Evolutionary conservation across 2,113 vertebrate genomes (phyloP).

Genomic region (Chauna torquata): DNA sequence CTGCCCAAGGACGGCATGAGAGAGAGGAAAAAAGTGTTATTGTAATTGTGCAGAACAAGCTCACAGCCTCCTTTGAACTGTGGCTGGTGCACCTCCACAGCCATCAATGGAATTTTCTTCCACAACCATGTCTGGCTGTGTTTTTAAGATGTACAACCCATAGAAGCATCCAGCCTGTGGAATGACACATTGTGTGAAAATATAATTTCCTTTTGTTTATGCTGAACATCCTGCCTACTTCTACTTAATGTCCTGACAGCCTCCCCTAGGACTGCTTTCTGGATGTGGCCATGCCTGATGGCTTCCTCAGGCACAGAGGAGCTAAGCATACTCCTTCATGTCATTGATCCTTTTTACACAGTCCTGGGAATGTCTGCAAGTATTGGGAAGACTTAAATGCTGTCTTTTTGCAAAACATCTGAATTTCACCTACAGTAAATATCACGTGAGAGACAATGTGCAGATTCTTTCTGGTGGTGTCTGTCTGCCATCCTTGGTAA

Average conservation of each 20-base stretch:
- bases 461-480: not conserved
- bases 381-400: not conserved
- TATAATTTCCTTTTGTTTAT: not conserved
- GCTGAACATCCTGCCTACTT: not conserved
- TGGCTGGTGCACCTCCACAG: not conserved
- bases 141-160: not conserved
- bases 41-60: not conserved
- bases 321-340: not conserved
- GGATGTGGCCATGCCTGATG: accelerated
- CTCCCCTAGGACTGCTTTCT: accelerated
- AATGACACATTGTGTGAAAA: not conserved
- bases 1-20: no score
- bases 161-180: not conserved
- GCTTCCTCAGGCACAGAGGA: not conserved
- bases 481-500: not conserved
- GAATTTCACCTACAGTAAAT: not conserved
- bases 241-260: not conserved
- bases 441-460: not conserved
- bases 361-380: not conserved
- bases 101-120: not conserved
- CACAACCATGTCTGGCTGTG: not conserved
- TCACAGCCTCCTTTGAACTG: not conserved
- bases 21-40: not conserved
- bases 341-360: not conserved
- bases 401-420: not conserved